Evolutionary conservation across 2,888 invertebrate species (phyloP), one percentile per base, ranked within the genome.

Genomic region (Mechanitis mazaeus): DNA sequence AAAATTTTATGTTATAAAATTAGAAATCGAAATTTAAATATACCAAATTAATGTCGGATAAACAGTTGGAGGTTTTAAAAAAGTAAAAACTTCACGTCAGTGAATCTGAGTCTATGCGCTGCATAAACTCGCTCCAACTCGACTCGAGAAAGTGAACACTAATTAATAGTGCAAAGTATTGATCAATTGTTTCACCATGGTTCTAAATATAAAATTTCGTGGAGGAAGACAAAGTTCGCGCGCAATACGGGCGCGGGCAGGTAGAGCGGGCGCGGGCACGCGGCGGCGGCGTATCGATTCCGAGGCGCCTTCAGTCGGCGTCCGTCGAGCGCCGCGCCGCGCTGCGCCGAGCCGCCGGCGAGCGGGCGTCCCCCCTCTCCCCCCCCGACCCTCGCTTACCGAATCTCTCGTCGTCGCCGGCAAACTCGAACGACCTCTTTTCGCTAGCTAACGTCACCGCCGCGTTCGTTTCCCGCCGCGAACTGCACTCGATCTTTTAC

Each of bases 181-280:
- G 89, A 89, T 89, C 85, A 89, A 86, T 88, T 83, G 85, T 85
- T 88, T 86, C 84, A 86, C 85, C 87, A 86, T 87, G 87, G 83
- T 84, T 87, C 89, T 89, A 88, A 90, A 89, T 89, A 89, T 90
- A 89, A 90, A 90, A 88, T 88, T 85, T 83, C 82, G 84, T 84
- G 78, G 83, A 85, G 85, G 82, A 88, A 88, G 87, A 87, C 88
- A 85, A 89, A 89, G 87, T 90, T 90, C 85, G 88, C 89, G 89
- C 89, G 89, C 89, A 88, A 86, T 85, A 86, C 84, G 87, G 85
- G 84, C 84, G 84, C 75, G 77, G 78, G 84, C 79, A 75, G 84
- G 79, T 75, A 78, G 75, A 75, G 78, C 77, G 80, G 76, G 77
- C 77, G 80, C 81, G 80, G 79, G 75, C 79, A 76, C 76, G 81